Evolutionary conservation across 2,888 invertebrate genomes (phyloP).

Genomic region (Drosophila yooni): DNA sequence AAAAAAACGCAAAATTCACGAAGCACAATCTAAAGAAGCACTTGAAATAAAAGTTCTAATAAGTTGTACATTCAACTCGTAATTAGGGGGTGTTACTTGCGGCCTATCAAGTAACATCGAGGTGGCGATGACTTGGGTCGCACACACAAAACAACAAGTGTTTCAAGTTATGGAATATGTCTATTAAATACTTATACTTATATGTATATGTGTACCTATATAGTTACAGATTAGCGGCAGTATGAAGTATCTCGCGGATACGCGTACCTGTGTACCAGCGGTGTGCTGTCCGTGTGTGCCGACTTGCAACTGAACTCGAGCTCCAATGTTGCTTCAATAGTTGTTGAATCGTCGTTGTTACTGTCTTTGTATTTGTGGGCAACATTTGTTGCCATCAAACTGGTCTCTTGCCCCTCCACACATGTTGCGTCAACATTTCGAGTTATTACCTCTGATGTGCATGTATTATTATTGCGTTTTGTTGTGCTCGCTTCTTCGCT

Average conservation of each 20-base stretch:
- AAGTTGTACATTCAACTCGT: constrained; percentile 9
- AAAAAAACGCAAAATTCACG: neutral
- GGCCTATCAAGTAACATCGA: constrained; percentile 15
- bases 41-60: constrained; percentile 1
- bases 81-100: constrained; percentile 7
- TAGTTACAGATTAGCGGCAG: constrained; percentile 43
- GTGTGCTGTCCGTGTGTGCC: constrained; percentile 84
- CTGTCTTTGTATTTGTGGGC: constrained; percentile 39
- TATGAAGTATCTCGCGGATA: constrained; percentile 38
- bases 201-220: constrained; percentile 19
- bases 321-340: constrained; percentile 57
- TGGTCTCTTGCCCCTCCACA: constrained; percentile 61
- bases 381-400: constrained; percentile 62
- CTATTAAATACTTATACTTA: constrained; percentile 12
- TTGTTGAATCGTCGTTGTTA: constrained; percentile 51
- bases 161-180: constrained; percentile 26
- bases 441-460: constrained; percentile 14
- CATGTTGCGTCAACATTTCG: constrained; percentile 62
- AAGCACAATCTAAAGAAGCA: constrained; percentile 9
- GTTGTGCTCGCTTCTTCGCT: constrained; percentile 80
- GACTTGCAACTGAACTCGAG: constrained; percentile 83
- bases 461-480: constrained; percentile 63
- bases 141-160: constrained; percentile 56
- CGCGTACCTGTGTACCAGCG: constrained; percentile 83
- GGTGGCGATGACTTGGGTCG: constrained; percentile 20